A percentile compares a stretch with the other conserved stretches of the same genome.
Evolutionary conservation across 2,113 vertebrate species (phyloP).

Genomic region (Panthera uncia): DNA sequence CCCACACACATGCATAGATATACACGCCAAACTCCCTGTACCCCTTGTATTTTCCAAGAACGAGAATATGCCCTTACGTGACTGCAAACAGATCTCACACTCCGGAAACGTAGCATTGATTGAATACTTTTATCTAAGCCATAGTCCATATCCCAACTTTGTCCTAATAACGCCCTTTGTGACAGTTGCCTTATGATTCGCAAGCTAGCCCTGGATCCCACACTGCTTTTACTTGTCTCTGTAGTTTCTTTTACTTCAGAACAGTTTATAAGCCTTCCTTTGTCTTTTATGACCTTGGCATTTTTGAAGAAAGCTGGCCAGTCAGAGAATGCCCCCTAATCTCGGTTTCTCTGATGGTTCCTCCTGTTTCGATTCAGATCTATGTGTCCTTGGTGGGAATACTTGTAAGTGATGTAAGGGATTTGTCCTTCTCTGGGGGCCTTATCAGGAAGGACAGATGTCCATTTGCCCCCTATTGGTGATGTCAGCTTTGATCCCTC

Average conservation of each 20-base stretch:
- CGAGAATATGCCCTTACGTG: not conserved
- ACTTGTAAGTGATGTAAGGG: not conserved
- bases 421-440: not conserved
- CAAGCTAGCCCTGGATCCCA: not conserved
- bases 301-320: slow-evolving; percentile 23
- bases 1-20: not conserved
- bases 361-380: not conserved
- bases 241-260: slow-evolving; percentile 33
- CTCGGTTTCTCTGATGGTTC: not conserved
- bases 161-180: not conserved
- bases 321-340: slow-evolving; percentile 1
- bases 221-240: not conserved
- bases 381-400: not conserved
- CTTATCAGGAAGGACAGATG: not conserved
- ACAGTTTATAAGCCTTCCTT: not conserved
- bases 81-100: not conserved
- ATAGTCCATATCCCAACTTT: not conserved
- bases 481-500: not conserved
- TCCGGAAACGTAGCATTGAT: not conserved
- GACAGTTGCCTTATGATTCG: not conserved
- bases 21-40: not conserved
- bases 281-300: not conserved
- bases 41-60: slow-evolving; percentile 21
- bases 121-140: not conserved
- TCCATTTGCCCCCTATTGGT: not conserved